Evolutionary conservation across 2,888 invertebrate genomes (phyloP).

Genomic region (Megamerina dolium): DNA sequence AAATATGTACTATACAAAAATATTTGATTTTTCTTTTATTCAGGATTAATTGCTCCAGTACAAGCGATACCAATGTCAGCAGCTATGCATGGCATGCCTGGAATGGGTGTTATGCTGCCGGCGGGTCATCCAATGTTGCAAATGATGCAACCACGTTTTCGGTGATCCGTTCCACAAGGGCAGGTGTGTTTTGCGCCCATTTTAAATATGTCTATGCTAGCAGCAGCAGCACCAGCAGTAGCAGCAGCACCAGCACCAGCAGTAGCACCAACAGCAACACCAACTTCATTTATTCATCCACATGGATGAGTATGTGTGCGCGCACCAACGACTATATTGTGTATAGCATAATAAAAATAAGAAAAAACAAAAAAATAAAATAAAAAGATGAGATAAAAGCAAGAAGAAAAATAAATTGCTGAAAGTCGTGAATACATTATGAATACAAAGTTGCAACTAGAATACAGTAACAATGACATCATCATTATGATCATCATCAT

Average conservation of each 20-base stretch:
- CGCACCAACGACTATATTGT: no score
- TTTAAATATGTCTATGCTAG: conserved; percentile 43
- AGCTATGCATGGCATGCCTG: conserved; percentile 40
- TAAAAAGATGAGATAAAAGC: no score
- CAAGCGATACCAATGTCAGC: conserved; percentile 44
- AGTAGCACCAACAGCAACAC: conserved; percentile 3
- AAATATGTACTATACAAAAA: neutral
- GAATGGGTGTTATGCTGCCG: conserved; percentile 53
- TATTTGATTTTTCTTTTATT: conserved; percentile 15
- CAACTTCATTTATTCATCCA: no score
- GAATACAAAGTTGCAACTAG: no score
- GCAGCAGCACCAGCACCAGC: conserved; percentile 1
- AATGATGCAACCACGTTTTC: conserved; percentile 80
- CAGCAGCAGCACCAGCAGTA: conserved; percentile 13
- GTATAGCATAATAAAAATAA: no score
- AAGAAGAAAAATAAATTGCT: no score
- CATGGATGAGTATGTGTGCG: no score
- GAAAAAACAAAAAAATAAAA: no score
- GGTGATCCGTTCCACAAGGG: conserved; percentile 67
- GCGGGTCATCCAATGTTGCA: conserved; percentile 52
- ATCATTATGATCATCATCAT: no score
- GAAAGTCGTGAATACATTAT: no score
- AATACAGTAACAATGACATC: no score
- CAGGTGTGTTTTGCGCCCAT: conserved; percentile 40
- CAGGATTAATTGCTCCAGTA: conserved; percentile 29